phyloP scores from a whole-genome alignment of 2,888 invertebrate genomes.

The Trichogramma dendrolimi region DNA sequence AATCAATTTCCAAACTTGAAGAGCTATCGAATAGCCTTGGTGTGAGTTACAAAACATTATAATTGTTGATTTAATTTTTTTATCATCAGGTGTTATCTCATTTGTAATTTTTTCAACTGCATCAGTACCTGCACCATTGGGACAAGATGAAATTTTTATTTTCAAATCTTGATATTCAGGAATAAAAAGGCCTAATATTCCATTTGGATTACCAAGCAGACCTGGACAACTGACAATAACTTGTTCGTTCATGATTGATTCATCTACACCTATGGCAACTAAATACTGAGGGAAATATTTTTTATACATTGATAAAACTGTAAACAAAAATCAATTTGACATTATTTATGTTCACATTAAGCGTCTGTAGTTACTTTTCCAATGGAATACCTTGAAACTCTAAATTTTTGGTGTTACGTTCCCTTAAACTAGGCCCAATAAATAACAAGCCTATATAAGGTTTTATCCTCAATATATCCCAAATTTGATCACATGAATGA shows the following conservation, averaged over 20 bases:
- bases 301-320: conserved; percentile 6
- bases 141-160: conserved; percentile 2
- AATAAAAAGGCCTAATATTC: conserved; percentile 9
- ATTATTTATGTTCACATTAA: neutral
- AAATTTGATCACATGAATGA: neutral
- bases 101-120: neutral
- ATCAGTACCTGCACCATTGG: neutral
- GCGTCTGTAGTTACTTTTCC: neutral
- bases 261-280: conserved; percentile 10
- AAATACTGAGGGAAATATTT: conserved; percentile 7
- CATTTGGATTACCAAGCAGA: conserved; percentile 4
- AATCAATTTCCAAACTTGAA: neutral
- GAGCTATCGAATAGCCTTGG: neutral
- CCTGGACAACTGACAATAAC: conserved; percentile 2
- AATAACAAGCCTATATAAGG: conserved; percentile 1
- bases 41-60: conserved; percentile 6
- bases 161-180: conserved; percentile 1
- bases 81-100: neutral
- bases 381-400: conserved; percentile 5
- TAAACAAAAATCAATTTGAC: neutral
- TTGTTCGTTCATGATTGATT: conserved; percentile 10
- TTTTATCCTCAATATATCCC: neutral
- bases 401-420: neutral
- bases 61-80: neutral
- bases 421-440: conserved; percentile 9